These are phyloP conservation scores for Drosophila teissieri DNA, from an alignment of 1,140 invertebrate species.

Conservation along the genomic window DNA sequence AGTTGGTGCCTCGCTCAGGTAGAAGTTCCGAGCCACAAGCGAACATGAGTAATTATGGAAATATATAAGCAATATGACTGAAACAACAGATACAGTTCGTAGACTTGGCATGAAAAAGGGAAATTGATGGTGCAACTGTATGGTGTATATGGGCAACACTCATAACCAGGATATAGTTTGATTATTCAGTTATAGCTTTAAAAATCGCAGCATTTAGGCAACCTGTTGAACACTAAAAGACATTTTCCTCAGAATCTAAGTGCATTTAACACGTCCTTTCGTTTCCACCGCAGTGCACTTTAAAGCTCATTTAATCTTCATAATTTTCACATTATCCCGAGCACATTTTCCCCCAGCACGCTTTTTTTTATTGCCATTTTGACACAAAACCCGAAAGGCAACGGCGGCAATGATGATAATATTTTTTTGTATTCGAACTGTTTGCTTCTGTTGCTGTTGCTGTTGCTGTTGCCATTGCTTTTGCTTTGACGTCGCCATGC, in stretches of 20 bases:
- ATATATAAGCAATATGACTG: constrained; percentile 18
- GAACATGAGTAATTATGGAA: constrained; percentile 38
- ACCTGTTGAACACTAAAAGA: too few relatives aligned
- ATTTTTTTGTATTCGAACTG: constrained; percentile 49
- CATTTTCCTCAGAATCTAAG: too few relatives aligned
- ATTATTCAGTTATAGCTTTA: too few relatives aligned
- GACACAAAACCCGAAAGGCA: constrained; percentile 33
- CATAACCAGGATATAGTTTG: neutral
- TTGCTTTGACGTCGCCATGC: constrained; percentile 55
- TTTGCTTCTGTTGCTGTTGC: constrained; percentile 30
- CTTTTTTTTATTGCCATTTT: constrained; percentile 30
- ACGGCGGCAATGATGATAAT: constrained; percentile 39
- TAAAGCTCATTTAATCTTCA: constrained; percentile 19
- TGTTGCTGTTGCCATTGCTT: constrained; percentile 15
- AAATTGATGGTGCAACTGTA: neutral
- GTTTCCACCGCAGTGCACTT: constrained; percentile 1
- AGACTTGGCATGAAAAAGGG: constrained; percentile 2
- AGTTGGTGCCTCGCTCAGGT: constrained; percentile 31
- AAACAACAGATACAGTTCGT: constrained; percentile 14
- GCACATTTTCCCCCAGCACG: constrained; percentile 21
- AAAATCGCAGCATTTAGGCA: too few relatives aligned
- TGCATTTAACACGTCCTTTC: too few relatives aligned
- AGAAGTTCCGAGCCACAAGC: constrained; percentile 13
- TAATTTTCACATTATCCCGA: constrained; percentile 22
- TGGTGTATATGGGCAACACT: too few relatives aligned